Conservation (phyloP, 2,797 vertebrate genomes). For the Lagocephalus sceleratus region DNA sequence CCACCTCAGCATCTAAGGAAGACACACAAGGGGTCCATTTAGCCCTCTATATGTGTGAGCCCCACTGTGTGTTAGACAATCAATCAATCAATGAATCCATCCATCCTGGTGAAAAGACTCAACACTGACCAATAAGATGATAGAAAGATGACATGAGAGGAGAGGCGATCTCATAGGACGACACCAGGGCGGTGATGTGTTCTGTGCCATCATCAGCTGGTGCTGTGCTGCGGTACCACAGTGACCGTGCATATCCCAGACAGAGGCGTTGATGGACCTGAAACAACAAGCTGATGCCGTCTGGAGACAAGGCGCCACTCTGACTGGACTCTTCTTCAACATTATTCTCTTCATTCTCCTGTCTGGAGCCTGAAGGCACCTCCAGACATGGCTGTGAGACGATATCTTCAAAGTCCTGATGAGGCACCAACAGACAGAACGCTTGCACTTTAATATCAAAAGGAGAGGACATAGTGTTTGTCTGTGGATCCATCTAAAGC, state of each 20-base stretch:
- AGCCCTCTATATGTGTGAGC: too few relatives aligned
- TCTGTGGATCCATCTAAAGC: neutral
- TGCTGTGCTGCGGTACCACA: conserved; percentile 83
- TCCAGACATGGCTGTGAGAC: conserved; percentile 81
- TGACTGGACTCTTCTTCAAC: conserved; percentile 46
- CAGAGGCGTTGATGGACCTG: conserved; percentile 85
- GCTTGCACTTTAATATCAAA: neutral
- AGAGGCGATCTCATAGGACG: conserved; percentile 88
- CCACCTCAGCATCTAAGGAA: conserved; percentile 83
- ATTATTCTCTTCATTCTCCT: conserved; percentile 48
- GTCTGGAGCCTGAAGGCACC: conserved; percentile 69
- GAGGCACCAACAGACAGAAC: neutral
- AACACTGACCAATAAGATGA: conserved; percentile 84
- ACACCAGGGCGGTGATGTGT: conserved; percentile 82
- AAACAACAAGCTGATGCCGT: conserved; percentile 80
- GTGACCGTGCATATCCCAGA: conserved; percentile 80
- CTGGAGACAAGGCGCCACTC: conserved; percentile 68
- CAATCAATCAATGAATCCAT: too few relatives aligned
- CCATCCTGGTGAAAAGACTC: too few relatives aligned
- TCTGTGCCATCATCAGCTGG: conserved; percentile 76
- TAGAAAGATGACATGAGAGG: conserved; percentile 86
- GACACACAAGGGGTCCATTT: neutral
- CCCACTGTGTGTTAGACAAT: too few relatives aligned
- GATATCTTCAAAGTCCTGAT: conserved; percentile 93
- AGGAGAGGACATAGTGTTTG: neutral